Conservation (phyloP, 2,113 vertebrate species). For the Tenrec ecaudatus region DNA sequence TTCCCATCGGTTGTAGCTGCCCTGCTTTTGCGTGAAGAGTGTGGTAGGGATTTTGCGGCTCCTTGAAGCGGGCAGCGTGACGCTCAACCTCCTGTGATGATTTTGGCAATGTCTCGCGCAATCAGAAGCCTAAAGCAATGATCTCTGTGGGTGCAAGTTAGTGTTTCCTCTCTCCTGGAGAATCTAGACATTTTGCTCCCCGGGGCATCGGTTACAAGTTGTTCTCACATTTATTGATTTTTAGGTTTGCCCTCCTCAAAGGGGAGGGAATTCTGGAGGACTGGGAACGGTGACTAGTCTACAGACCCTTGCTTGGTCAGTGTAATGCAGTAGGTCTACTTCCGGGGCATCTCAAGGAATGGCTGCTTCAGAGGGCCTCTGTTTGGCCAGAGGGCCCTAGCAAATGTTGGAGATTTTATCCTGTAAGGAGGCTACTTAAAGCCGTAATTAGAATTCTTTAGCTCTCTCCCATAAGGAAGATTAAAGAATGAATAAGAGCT, state of each 20-base stretch:
- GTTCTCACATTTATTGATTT: conserved; percentile 26
- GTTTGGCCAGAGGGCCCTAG: not conserved
- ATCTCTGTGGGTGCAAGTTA: not conserved
- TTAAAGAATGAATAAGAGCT: not conserved
- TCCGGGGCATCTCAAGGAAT: not conserved
- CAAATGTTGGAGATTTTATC: conserved; percentile 28
- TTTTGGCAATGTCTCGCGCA: not conserved
- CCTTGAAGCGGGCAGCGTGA: not conserved
- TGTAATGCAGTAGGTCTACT: not conserved
- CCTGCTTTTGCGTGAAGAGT: too few relatives aligned
- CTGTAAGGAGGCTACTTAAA: not conserved
- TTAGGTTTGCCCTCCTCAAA: not conserved
- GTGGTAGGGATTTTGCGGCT: not conserved
- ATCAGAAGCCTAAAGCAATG: not conserved
- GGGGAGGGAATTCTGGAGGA: not conserved
- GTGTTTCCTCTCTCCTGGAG: not conserved
- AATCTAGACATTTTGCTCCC: not conserved
- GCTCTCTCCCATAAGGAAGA: not conserved
- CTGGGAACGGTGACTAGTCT: not conserved
- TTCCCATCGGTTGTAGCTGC: not conserved
- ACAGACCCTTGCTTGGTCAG: not conserved
- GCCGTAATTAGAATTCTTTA: not conserved
- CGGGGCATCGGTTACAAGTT: not conserved
- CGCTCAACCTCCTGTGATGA: not conserved
- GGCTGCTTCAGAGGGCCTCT: not conserved